Base-by-base conservation (phyloP, 1,140 invertebrate genomes). In the Nixonia krombeini region DNA sequence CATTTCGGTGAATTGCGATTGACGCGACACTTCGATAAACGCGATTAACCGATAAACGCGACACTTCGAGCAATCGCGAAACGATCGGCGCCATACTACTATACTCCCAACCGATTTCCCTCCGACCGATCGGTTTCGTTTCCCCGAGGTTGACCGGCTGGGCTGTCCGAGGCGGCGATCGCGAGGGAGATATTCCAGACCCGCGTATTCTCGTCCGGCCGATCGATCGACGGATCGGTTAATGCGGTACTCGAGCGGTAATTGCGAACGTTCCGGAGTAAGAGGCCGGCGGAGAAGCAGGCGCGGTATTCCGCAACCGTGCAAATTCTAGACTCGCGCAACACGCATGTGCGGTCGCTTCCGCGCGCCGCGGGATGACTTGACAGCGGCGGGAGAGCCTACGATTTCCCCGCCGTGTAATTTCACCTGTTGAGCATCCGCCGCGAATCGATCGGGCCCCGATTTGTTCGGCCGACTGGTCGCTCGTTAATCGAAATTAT, bases 361-460 rank as follows among this genome's bases (percentile, higher is more conserved):
- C 16, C 1, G 31, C 7, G 44, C 35, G 25, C 9, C 10, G 31
- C 35, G 53, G 55, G 63, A 66, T 63, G 63, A 63, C 55, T 64
- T 71, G 69, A 67, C 69, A 66, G 62, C 56, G 47, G 46, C 44
- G 50, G 52, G 40, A 28, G 58, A 53, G 67, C 70, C 67, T 50
- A 71, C 66, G 72, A 78, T 78, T 78, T 78, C 72, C 74, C 73
- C 55, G 71, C 68, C 65, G 59, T 73, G 69, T 73, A 78, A 78
- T 78, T 75, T 77, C 76, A 75, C 75, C 72, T 74, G 76, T 73
- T 75, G 61, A 64, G 61, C 67, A 75, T 74, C 74, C 74, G 73
- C 63, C 63, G 73, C 56, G 69, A 66, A 75, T 77, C 67, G 69
- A 70, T 69, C 58, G 49, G 50, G 18, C 49, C 25, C 64, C 70